Evolutionary conservation across 2,113 vertebrate species (phyloP).

Genomic region (Tonatia bakeri): DNA sequence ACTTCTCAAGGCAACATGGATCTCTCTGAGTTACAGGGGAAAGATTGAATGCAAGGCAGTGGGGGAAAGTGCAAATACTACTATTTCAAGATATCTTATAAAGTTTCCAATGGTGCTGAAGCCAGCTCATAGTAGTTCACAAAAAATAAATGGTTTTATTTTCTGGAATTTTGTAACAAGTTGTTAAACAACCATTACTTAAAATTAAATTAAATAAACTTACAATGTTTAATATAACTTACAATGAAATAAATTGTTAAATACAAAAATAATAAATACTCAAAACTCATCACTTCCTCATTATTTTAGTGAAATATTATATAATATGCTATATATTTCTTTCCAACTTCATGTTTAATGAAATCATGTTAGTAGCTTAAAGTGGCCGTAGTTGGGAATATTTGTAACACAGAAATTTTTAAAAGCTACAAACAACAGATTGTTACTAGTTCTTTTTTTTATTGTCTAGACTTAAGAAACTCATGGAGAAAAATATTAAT

Average conservation of each 20-base stretch:
- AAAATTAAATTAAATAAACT: background rate
- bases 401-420: background rate
- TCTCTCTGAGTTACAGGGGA: background rate
- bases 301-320: background rate
- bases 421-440: background rate
- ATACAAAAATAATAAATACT: background rate
- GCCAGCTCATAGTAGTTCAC: background rate
- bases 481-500: background rate
- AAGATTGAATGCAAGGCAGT: background rate
- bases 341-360: background rate
- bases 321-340: background rate
- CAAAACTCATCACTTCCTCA: background rate
- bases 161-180: background rate
- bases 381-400: background rate
- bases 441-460: background rate
- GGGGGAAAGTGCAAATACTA: background rate
- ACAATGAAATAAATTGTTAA: conserved; percentile 16
- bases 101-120: background rate
- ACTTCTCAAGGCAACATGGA: background rate
- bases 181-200: background rate
- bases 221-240: background rate
- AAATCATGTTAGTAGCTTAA: background rate
- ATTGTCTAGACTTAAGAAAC: background rate
- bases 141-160: background rate
- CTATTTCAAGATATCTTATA: background rate